Evolutionary conservation across 2,113 vertebrate genomes (phyloP), one percentile per base, ranked within the genome.

Genomic region (Sinocyclocheilus maitianheensis): DNA sequence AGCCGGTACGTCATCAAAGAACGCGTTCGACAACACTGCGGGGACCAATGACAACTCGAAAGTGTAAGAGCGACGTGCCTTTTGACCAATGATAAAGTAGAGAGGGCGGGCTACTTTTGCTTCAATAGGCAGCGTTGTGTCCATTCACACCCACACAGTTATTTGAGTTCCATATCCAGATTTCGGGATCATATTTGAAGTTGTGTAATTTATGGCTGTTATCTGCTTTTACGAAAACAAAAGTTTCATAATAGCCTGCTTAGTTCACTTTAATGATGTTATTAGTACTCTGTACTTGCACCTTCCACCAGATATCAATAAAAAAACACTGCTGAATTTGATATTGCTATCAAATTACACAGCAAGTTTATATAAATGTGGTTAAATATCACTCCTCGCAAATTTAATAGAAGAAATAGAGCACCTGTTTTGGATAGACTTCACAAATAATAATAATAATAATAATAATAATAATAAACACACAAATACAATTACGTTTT

Each of bases 31-130:
- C 1, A 16, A 7, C 30, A 76, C 30, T 40, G 9, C 40, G 10
- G 1, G 20, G 71, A 55, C 87, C 83, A 87, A 85, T 88, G 20
- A 85, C 0, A 88, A 74, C 13, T 10, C 24, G 14, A 16, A 12
- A 0, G 11, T 0, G 11, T 1, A 40, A 1, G 91, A 93, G 72
- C 71, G 91, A 89, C 89, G 85, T 4, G 18, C 1, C 1, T 71
- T 24, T 26, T 18, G 26, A n/a, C 89, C 26, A 89, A 91, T 89
- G 16, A 48, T 62, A 1, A 3, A 48, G 24, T 4, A 58, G 7
- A n/a, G 65, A 7, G 51, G 79, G 84, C 84, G 85, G 30, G 81
- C 1, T 63, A 3, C 14, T 10, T 60, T 40, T 84, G 22, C 12
- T 53, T 53, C 63, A 58, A 78, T 72, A n/a, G 72, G 74, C 20